phyloP scores from a whole-genome alignment of 2,888 invertebrate genomes.

The Actias luna region DNA sequence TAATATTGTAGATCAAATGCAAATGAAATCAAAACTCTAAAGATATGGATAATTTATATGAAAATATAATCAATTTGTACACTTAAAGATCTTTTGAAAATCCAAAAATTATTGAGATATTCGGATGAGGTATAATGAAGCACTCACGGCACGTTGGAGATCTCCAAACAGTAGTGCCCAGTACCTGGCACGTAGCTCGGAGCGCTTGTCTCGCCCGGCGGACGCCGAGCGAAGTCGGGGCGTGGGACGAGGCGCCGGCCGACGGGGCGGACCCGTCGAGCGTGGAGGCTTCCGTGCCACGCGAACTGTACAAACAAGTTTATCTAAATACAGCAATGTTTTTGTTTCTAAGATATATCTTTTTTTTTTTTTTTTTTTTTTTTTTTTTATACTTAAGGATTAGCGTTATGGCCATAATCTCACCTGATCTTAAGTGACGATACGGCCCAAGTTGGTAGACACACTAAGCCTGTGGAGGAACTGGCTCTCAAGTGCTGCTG shows the following conservation, averaged over 20 bases:
- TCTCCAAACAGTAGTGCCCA: constrained; percentile 98
- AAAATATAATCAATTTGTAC: too few species aligned
- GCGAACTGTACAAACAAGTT: constrained; percentile 50
- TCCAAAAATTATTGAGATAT: not conserved
- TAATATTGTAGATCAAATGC: not conserved
- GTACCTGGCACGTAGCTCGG: constrained; percentile 94
- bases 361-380: not conserved
- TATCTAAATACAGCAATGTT: not conserved
- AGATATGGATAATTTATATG: too few species aligned
- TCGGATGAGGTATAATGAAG: too few species aligned
- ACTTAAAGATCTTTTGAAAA: too few species aligned
- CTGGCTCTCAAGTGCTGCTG: too few species aligned
- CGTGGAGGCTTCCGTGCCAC: constrained; percentile 85
- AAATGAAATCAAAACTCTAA: too few species aligned
- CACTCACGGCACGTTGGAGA: constrained; percentile 90
- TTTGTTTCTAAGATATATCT: not conserved
- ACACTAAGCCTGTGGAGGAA: too few species aligned
- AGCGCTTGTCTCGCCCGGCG: constrained; percentile 92
- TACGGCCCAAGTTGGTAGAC: too few species aligned
- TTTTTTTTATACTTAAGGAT: too few species aligned
- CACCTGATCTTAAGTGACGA: too few species aligned
- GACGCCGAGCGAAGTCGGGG: constrained; percentile 91
- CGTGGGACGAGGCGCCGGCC: constrained; percentile 76
- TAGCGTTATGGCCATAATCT: too few species aligned
- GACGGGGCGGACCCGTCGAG: constrained; percentile 51